A percentile compares a stretch with the other conserved stretches of the same genome.
phyloP scores from a whole-genome alignment of 2,113 vertebrate species.

The Nannobrachium achirus region DNA sequence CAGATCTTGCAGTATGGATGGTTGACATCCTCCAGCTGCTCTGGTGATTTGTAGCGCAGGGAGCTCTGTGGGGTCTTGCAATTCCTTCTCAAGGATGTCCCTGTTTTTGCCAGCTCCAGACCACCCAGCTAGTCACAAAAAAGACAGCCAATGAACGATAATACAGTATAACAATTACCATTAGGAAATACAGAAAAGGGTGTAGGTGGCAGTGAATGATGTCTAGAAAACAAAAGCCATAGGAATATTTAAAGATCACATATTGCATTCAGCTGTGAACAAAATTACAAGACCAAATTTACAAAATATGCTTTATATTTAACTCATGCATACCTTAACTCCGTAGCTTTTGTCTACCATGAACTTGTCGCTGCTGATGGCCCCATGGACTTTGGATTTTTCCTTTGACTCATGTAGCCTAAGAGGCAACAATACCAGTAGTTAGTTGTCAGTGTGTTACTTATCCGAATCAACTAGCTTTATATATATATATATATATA shows the following conservation, averaged over 20 bases:
- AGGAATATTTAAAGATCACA: no score
- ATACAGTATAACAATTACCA: no score
- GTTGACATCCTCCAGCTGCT: slow-evolving; percentile 74
- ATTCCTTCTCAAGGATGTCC: slow-evolving; percentile 81
- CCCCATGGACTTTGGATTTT: slow-evolving; percentile 82
- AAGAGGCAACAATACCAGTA: not conserved
- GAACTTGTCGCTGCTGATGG: slow-evolving; percentile 86
- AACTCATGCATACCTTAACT: slow-evolving; percentile 83
- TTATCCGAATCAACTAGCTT: no score
- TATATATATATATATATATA: no score
- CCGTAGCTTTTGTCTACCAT: slow-evolving; percentile 83
- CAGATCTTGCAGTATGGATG: slow-evolving; percentile 74
- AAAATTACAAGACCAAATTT: no score
- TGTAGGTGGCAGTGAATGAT: no score
- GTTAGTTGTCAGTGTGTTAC: no score
- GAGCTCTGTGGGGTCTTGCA: slow-evolving; percentile 32
- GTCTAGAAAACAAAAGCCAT: no score
- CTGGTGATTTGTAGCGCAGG: slow-evolving; percentile 78
- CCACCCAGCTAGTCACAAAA: slow-evolving; percentile 78
- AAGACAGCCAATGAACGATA: not conserved
- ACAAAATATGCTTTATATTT: not conserved
- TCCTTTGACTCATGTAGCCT: slow-evolving; percentile 86
- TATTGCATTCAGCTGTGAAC: no score
- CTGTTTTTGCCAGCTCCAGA: slow-evolving; percentile 86
- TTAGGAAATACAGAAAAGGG: no score